These are phyloP conservation scores for Periparus ater DNA, from an alignment of 2,797 vertebrate genomes.

Conservation along the genomic window DNA sequence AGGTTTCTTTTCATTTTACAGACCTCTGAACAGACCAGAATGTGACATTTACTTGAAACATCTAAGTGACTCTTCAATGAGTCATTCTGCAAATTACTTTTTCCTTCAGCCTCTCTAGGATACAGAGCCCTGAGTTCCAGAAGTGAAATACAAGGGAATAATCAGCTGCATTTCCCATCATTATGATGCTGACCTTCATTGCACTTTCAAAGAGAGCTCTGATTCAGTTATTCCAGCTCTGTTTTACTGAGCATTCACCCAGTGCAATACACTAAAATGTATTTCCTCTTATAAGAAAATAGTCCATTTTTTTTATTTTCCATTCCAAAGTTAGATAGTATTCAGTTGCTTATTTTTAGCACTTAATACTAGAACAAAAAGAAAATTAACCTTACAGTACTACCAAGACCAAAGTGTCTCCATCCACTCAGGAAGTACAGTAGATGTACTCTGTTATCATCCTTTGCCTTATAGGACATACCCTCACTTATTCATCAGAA, in stretches of 20 bases:
- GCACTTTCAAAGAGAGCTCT: background rate
- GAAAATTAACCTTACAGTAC: background rate
- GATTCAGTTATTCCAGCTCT: background rate
- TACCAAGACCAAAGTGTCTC: background rate
- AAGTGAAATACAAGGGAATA: background rate
- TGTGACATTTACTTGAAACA: background rate
- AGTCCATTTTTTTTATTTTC: background rate
- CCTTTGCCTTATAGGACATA: background rate
- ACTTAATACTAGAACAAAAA: background rate
- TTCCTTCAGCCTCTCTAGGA: constrained; percentile 3
- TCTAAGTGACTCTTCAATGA: background rate
- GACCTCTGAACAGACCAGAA: background rate
- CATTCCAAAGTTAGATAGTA: background rate
- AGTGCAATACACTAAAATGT: background rate
- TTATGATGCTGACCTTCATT: background rate
- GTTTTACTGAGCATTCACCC: background rate
- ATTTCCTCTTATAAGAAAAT: background rate
- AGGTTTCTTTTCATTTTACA: background rate
- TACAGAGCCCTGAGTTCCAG: background rate
- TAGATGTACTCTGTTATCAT: background rate
- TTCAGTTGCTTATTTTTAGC: background rate
- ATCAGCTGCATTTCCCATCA: background rate
- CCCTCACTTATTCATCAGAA: background rate
- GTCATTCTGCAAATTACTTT: background rate
- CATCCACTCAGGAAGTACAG: background rate